A percentile compares a stretch with the other conserved stretches of the same genome.
Evolutionary conservation across 2,888 invertebrate genomes (phyloP).

Genomic region (Eupelmus urozonus): DNA sequence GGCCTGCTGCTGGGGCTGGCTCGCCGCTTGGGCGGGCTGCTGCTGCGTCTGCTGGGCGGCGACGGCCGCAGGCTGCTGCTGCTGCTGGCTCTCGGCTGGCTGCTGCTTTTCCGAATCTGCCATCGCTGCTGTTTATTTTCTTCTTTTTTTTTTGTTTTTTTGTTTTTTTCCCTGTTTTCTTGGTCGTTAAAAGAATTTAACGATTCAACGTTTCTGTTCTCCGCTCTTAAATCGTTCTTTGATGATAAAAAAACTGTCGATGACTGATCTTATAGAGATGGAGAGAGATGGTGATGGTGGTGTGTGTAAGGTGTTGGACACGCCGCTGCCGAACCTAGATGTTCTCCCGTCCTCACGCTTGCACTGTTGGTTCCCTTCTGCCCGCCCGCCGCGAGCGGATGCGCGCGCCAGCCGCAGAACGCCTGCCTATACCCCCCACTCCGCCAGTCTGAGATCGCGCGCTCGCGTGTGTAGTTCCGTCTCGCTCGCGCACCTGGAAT

Average conservation of each 20-base stretch:
- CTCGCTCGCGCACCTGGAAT: no score
- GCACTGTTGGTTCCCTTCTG: conserved; percentile 79
- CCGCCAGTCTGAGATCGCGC: neutral
- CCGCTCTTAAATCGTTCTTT: no score
- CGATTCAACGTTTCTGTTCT: conserved; percentile 48
- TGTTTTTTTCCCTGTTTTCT: no score
- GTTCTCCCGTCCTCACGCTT: conserved; percentile 78
- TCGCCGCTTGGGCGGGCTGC: conserved; percentile 11
- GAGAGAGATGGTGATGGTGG: conserved; percentile 56
- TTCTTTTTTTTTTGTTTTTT: no score
- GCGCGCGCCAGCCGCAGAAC: neutral
- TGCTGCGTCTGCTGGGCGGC: conserved; percentile 22
- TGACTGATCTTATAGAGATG: conserved; percentile 20
- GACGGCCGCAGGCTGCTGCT: conserved; percentile 69
- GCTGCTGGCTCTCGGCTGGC: conserved; percentile 86
- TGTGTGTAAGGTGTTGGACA: conserved; percentile 74
- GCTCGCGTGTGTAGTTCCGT: no score
- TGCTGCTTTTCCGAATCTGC: conserved; percentile 96
- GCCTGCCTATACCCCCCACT: neutral
- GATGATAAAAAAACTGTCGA: neutral
- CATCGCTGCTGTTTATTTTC: conserved; percentile 81
- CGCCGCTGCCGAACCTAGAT: conserved; percentile 79
- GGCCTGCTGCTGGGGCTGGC: conserved; percentile 80
- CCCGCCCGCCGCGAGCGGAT: conserved; percentile 32
- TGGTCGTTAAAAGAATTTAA: conserved; percentile 58